A percentile compares a stretch with the other conserved stretches of the same genome.
These are phyloP conservation scores for Netelia fuscicornis DNA, from an alignment of 2,888 invertebrate species.

Conservation along the genomic window DNA sequence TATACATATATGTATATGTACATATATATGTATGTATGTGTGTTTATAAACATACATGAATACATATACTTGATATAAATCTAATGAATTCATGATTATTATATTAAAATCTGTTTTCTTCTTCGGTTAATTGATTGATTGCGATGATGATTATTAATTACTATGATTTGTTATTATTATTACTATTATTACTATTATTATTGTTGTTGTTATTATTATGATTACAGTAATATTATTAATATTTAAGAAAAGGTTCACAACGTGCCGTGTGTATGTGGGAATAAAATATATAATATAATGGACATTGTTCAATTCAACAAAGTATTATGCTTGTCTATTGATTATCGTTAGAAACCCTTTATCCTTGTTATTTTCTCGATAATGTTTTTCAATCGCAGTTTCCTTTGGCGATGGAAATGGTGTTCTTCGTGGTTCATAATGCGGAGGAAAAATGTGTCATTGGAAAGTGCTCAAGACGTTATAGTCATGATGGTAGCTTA, in stretches of 20 bases:
- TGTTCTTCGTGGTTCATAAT: no score
- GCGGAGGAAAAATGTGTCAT: no score
- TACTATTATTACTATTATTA: slow-evolving; percentile 71
- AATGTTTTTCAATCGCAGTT: no score
- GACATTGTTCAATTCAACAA: slow-evolving; percentile 93
- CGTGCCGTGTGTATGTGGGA: slow-evolving; percentile 96
- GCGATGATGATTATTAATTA: slow-evolving; percentile 78
- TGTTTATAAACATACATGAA: slow-evolving; percentile 80
- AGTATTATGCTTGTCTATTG: slow-evolving; percentile 36
- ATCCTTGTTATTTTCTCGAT: neutral
- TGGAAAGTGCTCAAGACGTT: no score
- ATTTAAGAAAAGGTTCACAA: slow-evolving; percentile 95
- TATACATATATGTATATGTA: slow-evolving; percentile 79
- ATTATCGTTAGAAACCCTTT: slow-evolving; percentile 23
- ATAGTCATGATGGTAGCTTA: no score
- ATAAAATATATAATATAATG: slow-evolving; percentile 92
- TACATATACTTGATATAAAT: slow-evolving; percentile 79
- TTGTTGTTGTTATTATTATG: slow-evolving; percentile 79
- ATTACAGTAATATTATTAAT: slow-evolving; percentile 83
- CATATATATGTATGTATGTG: slow-evolving; percentile 76
- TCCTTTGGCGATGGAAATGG: no score
- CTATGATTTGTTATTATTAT: slow-evolving; percentile 86
- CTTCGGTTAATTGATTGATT: slow-evolving; percentile 76
- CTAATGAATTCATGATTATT: slow-evolving; percentile 81
- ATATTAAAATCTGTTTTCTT: slow-evolving; percentile 79